These are phyloP conservation scores for Scartelaos histophorus DNA, from an alignment of 2,113 vertebrate genomes.

Conservation along the genomic window DNA sequence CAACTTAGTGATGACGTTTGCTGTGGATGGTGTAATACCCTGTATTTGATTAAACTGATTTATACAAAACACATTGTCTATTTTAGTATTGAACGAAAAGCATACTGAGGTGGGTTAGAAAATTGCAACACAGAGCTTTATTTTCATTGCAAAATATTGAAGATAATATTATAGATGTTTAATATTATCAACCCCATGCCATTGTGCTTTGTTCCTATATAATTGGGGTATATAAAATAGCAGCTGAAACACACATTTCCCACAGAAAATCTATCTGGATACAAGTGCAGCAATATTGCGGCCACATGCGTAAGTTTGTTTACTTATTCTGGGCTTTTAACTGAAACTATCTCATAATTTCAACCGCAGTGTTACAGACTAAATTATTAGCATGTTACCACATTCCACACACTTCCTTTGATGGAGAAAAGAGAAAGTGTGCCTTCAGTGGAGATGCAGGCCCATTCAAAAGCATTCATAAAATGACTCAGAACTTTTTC, in stretches of 20 bases:
- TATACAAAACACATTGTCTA: neutral
- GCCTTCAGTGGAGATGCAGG: slow-evolving; percentile 18
- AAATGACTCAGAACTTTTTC: slow-evolving; percentile 23
- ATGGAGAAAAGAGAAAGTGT: slow-evolving; percentile 44
- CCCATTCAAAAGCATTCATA: slow-evolving; percentile 25
- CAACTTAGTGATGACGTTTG: neutral
- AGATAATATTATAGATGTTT: neutral
- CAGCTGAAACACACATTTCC: slow-evolving; percentile 36
- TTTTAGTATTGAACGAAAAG: neutral
- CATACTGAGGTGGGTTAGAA: too few species aligned
- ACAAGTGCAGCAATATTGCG: slow-evolving; percentile 61
- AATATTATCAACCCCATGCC: neutral
- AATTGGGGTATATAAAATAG: slow-evolving; percentile 12
- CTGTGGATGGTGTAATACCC: neutral
- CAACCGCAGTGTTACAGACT: slow-evolving; percentile 63
- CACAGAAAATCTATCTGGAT: slow-evolving; percentile 47
- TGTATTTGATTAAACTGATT: neutral
- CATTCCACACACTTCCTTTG: slow-evolving; percentile 35
- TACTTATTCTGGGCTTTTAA: slow-evolving; percentile 67
- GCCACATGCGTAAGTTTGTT: slow-evolving; percentile 74
- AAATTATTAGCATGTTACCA: slow-evolving; percentile 70
- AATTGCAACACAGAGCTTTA: too few species aligned
- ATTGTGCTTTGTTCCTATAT: neutral
- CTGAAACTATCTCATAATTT: slow-evolving; percentile 67
- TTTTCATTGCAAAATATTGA: neutral